Percentiles rank a stretch among this genome's conserved stretches.
These are phyloP conservation scores for Rhamphomyia laevipes DNA, from an alignment of 2,888 invertebrate genomes.

Conservation along the genomic window DNA sequence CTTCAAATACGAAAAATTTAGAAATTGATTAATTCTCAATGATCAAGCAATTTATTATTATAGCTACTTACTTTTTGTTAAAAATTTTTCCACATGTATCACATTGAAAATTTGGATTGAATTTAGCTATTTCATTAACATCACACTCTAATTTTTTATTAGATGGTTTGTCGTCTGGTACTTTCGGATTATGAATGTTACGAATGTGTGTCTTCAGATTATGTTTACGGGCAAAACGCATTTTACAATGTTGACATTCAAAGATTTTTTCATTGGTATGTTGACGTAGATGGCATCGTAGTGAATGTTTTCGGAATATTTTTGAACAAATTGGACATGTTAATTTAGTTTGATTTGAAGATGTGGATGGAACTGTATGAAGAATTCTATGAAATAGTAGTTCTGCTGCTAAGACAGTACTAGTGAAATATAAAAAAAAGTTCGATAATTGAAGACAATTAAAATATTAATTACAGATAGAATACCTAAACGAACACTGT, in stretches of 20 bases:
- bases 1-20: too few species aligned
- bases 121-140: slow-evolving; percentile 1
- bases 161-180: not conserved
- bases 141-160: not conserved
- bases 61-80: slow-evolving; percentile 39
- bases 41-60: not conserved
- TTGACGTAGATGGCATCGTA: slow-evolving; percentile 56
- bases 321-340: slow-evolving; percentile 60
- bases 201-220: slow-evolving; percentile 51
- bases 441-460: not conserved
- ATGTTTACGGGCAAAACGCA: slow-evolving; percentile 53
- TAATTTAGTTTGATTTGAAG: slow-evolving; percentile 13
- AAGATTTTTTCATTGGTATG: slow-evolving; percentile 67
- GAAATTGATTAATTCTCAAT: too few species aligned
- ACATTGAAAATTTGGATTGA: slow-evolving; percentile 24
- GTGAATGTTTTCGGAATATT: slow-evolving; percentile 49
- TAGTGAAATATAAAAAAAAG: not conserved
- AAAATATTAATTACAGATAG: not conserved
- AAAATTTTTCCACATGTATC: slow-evolving; percentile 39
- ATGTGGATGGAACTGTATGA: slow-evolving; percentile 38
- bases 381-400: slow-evolving; percentile 60
- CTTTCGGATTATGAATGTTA: slow-evolving; percentile 35
- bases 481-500: slow-evolving; percentile 24
- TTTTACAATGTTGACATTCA: slow-evolving; percentile 49
- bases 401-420: slow-evolving; percentile 39